These are phyloP conservation scores for Rhinoderma darwinii DNA, from an alignment of 2,113 vertebrate genomes.

Conservation along the genomic window DNA sequence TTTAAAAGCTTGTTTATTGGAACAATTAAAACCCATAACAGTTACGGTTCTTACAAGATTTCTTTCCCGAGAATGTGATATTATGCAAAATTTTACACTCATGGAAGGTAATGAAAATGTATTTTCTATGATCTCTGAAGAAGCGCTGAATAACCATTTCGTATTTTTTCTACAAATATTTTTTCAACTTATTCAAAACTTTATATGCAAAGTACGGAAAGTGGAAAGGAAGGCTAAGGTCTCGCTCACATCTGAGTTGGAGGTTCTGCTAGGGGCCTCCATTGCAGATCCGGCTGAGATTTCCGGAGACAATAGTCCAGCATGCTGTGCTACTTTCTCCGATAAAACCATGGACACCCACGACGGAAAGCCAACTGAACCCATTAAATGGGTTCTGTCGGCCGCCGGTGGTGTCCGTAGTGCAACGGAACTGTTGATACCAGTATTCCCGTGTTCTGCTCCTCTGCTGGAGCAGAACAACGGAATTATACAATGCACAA, in stretches of 20 bases:
- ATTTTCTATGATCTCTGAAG: constrained; percentile 44
- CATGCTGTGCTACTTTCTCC: too few species aligned
- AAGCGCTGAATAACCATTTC: not conserved
- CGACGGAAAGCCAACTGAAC: too few species aligned
- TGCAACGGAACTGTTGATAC: too few species aligned
- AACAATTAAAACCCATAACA: constrained; percentile 84
- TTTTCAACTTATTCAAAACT: not conserved
- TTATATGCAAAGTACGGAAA: not conserved
- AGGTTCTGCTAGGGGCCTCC: too few species aligned
- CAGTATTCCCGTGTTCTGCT: too few species aligned
- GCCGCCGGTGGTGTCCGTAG: too few species aligned
- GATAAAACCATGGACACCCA: too few species aligned
- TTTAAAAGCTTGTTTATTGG: constrained; percentile 82
- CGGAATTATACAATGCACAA: too few species aligned
- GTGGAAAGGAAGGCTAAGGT: not conserved
- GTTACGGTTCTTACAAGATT: constrained; percentile 80
- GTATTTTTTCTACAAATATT: constrained; percentile 17
- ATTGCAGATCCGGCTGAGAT: too few species aligned
- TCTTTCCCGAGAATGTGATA: constrained; percentile 67
- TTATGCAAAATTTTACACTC: constrained; percentile 70
- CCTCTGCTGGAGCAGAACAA: too few species aligned
- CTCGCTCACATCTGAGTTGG: not conserved
- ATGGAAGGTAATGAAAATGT: constrained; percentile 65
- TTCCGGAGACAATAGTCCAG: too few species aligned
- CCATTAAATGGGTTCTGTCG: too few species aligned